Conservation (phyloP, 2,888 invertebrate species). For the Phyllotreta cruciferae region DNA sequence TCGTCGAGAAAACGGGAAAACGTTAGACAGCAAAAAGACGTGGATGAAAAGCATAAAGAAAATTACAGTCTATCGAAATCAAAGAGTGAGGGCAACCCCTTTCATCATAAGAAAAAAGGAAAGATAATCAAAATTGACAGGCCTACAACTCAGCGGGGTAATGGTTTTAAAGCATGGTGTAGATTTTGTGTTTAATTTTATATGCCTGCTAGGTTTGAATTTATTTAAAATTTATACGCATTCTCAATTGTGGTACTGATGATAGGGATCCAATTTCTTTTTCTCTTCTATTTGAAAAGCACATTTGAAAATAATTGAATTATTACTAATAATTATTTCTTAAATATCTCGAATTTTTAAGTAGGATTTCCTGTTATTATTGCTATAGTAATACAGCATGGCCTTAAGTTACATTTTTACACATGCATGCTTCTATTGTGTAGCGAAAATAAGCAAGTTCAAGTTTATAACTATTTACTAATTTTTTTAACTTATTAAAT, state of each 20-base stretch:
- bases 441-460: constrained; percentile 18
- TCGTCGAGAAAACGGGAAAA: constrained; percentile 14
- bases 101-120: constrained; percentile 55
- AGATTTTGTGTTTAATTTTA: constrained; percentile 24
- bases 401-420: too few relatives aligned
- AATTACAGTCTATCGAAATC: constrained; percentile 55
- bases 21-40: constrained; percentile 26
- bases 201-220: background rate
- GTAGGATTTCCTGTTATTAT: too few relatives aligned
- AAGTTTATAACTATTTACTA: background rate
- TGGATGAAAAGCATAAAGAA: constrained; percentile 33
- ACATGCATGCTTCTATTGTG: background rate
- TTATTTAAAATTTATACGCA: too few relatives aligned
- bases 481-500: too few relatives aligned
- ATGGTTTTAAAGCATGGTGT: constrained; percentile 41
- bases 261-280: too few relatives aligned
- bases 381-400: too few relatives aligned
- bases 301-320: too few relatives aligned
- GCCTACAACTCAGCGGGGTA: constrained; percentile 51
- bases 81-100: constrained; percentile 59
- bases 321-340: too few relatives aligned
- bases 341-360: too few relatives aligned
- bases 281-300: too few relatives aligned
- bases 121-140: constrained; percentile 56
- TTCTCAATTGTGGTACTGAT: too few relatives aligned